Conservation (phyloP, 2,797 vertebrate genomes). For the Acomys russatus region DNA sequence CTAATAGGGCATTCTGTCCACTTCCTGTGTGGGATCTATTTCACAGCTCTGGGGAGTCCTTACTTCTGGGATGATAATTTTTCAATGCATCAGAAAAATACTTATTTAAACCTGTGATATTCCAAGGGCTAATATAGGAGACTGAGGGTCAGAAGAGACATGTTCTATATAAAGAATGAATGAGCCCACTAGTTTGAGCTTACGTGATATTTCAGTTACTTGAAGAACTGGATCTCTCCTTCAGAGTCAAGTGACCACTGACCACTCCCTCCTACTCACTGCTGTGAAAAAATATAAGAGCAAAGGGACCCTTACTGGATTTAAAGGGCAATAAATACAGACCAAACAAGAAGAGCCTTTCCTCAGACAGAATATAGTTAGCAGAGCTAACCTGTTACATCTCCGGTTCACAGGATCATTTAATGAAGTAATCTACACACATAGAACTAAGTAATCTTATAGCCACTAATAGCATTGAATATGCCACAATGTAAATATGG, state of each 20-base stretch:
- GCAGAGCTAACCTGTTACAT: conserved; percentile 67
- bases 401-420: conserved; percentile 64
- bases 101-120: conserved; percentile 56
- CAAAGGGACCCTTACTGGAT: conserved; percentile 36
- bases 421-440: conserved; percentile 76
- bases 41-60: conserved; percentile 64
- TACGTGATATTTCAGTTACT: neutral
- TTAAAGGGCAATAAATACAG: conserved; percentile 77
- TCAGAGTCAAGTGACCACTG: conserved; percentile 32
- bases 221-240: conserved; percentile 6
- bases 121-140: conserved; percentile 36
- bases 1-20: conserved; percentile 69
- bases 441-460: conserved; percentile 75
- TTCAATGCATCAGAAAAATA: conserved; percentile 48
- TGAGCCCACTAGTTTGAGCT: neutral
- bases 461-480: conserved; percentile 69
- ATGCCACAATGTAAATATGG: conserved; percentile 42
- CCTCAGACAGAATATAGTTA: conserved; percentile 67
- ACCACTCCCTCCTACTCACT: conserved; percentile 27
- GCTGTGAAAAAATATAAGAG: conserved; percentile 67
- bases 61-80: conserved; percentile 70
- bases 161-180: conserved; percentile 54
- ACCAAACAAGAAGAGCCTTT: conserved; percentile 76
- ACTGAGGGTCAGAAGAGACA: neutral
- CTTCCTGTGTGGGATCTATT: conserved; percentile 66